Evolutionary conservation across 64 coral and sea anemone species (phyloP).

Genomic region (Montipora cactus): DNA sequence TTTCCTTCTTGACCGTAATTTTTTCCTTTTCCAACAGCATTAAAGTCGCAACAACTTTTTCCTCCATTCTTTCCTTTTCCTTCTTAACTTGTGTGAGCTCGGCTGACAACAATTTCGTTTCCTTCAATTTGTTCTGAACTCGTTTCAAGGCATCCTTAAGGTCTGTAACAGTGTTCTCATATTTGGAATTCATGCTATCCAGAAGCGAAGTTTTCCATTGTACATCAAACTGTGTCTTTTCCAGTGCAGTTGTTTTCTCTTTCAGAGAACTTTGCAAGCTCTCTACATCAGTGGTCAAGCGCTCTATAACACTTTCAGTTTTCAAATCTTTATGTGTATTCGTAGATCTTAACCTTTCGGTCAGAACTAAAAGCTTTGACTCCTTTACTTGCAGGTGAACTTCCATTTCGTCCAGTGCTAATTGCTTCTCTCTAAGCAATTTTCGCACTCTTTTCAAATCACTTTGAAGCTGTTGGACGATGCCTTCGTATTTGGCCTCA

Average conservation of each 20-base stretch:
- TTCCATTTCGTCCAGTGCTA: background rate
- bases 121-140: background rate
- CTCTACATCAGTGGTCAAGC: background rate
- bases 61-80: background rate
- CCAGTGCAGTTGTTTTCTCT: background rate
- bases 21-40: background rate
- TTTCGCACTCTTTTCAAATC: background rate
- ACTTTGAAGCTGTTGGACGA: background rate
- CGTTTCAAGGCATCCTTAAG: background rate
- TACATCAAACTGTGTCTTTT: background rate
- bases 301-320: background rate
- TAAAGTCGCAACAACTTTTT: background rate
- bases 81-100: background rate
- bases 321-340: background rate
- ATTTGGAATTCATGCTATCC: background rate
- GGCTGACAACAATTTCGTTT: background rate
- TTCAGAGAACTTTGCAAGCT: background rate
- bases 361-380: background rate
- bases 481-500: background rate
- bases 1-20: background rate
- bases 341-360: background rate
- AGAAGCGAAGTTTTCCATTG: background rate
- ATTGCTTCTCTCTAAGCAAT: background rate
- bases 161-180: background rate
- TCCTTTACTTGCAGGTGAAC: background rate